phyloP scores from a whole-genome alignment of 1,140 invertebrate genomes.

The Archegozetes longisetosus region DNA sequence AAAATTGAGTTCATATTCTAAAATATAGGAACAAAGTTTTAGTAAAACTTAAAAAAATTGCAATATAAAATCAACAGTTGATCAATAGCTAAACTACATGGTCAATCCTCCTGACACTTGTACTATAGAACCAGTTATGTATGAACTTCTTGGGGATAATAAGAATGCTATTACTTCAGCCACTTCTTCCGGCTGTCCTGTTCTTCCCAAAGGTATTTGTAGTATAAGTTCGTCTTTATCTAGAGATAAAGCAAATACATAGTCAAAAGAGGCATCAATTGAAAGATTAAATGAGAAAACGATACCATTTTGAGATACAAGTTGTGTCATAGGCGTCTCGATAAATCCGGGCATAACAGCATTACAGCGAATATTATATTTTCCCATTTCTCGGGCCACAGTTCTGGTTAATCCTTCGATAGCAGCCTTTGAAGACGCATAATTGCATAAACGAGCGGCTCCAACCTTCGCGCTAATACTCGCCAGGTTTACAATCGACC shows the following conservation, averaged over 20 bases:
- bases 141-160: conserved; percentile 56
- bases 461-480: conserved; percentile 64
- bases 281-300: not conserved
- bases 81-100: too few relatives aligned
- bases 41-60: too few relatives aligned
- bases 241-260: not conserved
- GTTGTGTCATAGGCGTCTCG: conserved; percentile 57
- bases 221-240: conserved; percentile 33
- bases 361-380: conserved; percentile 49
- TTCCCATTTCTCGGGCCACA: conserved; percentile 65
- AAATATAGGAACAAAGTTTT: too few relatives aligned
- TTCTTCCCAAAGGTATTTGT: conserved; percentile 47
- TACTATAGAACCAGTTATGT: conserved; percentile 59
- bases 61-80: too few relatives aligned
- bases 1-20: too few relatives aligned
- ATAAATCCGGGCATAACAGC: conserved; percentile 70
- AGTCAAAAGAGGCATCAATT: too few relatives aligned
- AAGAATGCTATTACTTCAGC: conserved; percentile 65
- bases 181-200: conserved; percentile 62
- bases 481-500: conserved; percentile 68
- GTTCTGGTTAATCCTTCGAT: conserved; percentile 68
- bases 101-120: conserved; percentile 59
- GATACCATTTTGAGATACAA: conserved; percentile 60
- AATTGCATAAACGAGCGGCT: conserved; percentile 75
- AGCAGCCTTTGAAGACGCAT: conserved; percentile 73